Percentiles rank a stretch among this genome's conserved stretches.
Conservation (phyloP, 2,113 vertebrate species). For the Edolisoma coerulescens region DNA sequence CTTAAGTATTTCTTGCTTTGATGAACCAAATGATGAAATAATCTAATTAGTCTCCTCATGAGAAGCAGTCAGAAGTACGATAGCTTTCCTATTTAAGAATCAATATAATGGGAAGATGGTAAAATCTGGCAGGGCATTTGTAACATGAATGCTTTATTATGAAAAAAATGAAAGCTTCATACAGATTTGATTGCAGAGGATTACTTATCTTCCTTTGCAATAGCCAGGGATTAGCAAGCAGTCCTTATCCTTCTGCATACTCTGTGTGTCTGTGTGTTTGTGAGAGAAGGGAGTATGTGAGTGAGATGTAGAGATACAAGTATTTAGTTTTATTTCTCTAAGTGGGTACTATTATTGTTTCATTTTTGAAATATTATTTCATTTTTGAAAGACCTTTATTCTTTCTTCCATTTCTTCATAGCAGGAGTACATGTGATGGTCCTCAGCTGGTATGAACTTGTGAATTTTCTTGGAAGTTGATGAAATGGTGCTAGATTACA, state of each 20-base stretch:
- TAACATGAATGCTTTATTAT: slow-evolving; percentile 25
- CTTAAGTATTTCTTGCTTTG: slow-evolving; percentile 72
- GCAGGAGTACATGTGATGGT: neutral
- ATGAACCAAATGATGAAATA: slow-evolving; percentile 72
- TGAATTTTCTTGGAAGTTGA: neutral
- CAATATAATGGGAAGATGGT: slow-evolving; percentile 52
- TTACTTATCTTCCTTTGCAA: slow-evolving; percentile 21
- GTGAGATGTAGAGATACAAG: neutral
- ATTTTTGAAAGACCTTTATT: neutral
- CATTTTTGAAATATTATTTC: neutral
- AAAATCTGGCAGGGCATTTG: slow-evolving; percentile 44
- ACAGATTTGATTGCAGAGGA: slow-evolving; percentile 26
- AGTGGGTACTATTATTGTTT: neutral
- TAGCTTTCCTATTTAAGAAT: slow-evolving; percentile 55
- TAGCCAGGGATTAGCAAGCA: neutral
- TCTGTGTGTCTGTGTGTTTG: neutral
- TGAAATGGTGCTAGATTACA: neutral
- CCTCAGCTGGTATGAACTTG: neutral
- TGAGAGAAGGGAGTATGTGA: neutral
- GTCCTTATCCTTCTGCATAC: neutral
- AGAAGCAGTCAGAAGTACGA: slow-evolving; percentile 61
- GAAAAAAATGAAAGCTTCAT: neutral
- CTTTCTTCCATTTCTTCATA: neutral
- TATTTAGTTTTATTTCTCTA: neutral
- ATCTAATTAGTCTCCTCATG: slow-evolving; percentile 67